Evolutionary conservation across 1,140 invertebrate genomes (phyloP), one percentile per base, ranked within the genome.

Genomic region (Ericerus pela): DNA sequence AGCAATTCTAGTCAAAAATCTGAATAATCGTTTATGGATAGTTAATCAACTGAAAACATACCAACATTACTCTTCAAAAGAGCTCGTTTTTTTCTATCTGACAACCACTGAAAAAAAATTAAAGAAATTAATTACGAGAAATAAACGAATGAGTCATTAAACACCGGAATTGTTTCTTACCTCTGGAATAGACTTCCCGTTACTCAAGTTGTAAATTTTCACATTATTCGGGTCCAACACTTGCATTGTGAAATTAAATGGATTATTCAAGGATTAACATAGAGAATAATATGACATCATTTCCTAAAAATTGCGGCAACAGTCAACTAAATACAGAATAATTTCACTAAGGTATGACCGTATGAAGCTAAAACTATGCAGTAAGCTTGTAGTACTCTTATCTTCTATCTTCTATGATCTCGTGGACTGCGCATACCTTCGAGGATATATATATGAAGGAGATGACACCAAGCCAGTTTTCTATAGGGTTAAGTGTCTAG

Each of bases 161-260:
- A 26, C 20, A 51, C 12, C 18, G n/a, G 10, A 58, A 2, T 12
- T n/a, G 24, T 36, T 61, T 77, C 79, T 80, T 79, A 95, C 91
- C 69, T 98, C 93, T 55, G 95, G 95, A 58, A 98, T 72, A 29
- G 91, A 90, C 74, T 96, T 98, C 59, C 94, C 94, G 59, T 85
- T 84, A 71, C 89, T 96, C 22, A 98, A 73, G 75, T 97, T 97
- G 68, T 97, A 98, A 55, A 98, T 95, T 76, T 98, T 97, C 2
- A 97, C 80, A 75, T 96, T 85, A 74, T 98, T 97, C 28, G 83
- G 79, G 69, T 84, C 82, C 38, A 81, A 82, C 36, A 87, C 81
- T 66, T 85, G 81, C 84, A 87, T 87, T 65, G 12, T 64, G 30
- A 47, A 11, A n/a, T n/a, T n/a, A n/a, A n/a, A n/a, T n/a, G n/a